Evolutionary conservation across 2,113 vertebrate species (phyloP).

Genomic region (Pseudopodoces humilis): DNA sequence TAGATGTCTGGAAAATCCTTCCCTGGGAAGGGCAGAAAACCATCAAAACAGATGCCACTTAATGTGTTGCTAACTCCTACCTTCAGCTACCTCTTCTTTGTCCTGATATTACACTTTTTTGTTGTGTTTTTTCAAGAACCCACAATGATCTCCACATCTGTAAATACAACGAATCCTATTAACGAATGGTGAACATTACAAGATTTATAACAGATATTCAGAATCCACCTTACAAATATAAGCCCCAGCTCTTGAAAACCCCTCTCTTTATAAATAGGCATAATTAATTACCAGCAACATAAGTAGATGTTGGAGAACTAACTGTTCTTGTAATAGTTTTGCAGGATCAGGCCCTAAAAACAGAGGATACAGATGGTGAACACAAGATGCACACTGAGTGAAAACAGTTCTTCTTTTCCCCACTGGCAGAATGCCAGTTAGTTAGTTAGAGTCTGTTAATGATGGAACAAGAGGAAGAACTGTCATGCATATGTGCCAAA

Average conservation of each 20-base stretch:
- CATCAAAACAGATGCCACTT: background rate
- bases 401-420: background rate
- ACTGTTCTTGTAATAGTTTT: background rate
- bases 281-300: background rate
- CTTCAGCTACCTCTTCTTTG: background rate
- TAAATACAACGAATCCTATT: background rate
- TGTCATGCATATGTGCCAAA: background rate
- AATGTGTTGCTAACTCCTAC: background rate
- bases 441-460: background rate
- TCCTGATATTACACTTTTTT: background rate
- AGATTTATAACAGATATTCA: background rate
- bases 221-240: background rate
- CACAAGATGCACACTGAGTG: background rate
- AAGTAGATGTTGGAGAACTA: background rate
- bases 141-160: background rate
- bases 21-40: background rate
- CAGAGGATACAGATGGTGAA: background rate
- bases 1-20: background rate
- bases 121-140: background rate
- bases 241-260: background rate
- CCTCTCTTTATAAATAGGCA: background rate
- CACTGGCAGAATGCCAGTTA: background rate
- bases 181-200: background rate
- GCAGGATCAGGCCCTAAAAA: background rate
- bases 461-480: constrained; percentile 10